Percentiles rank a stretch among this genome's conserved stretches.
These are phyloP conservation scores for Hiodon alosoides DNA, from an alignment of 2,113 vertebrate species.

Conservation along the genomic window DNA sequence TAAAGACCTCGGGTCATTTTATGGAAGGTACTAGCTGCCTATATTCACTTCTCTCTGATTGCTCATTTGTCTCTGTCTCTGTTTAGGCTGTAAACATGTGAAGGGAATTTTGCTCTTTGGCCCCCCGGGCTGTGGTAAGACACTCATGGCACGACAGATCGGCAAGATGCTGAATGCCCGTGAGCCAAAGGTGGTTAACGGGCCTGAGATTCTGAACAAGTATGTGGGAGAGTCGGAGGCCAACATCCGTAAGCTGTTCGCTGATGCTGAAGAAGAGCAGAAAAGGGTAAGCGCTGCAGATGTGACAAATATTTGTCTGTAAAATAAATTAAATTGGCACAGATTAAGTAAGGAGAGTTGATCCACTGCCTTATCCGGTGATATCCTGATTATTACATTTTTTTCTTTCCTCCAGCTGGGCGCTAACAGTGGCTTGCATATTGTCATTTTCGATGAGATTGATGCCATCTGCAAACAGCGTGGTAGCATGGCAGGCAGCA, in stretches of 20 bases:
- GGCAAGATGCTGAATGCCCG: slow-evolving; percentile 96
- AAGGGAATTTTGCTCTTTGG: slow-evolving; percentile 94
- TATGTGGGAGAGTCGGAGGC: slow-evolving; percentile 95
- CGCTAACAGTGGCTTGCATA: slow-evolving; percentile 92
- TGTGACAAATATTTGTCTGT: background rate
- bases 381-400: background rate
- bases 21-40: too few relatives aligned
- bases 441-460: slow-evolving; percentile 97
- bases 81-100: slow-evolving; percentile 90
- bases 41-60: too few relatives aligned
- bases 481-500: slow-evolving; percentile 94
- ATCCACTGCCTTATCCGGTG: background rate
- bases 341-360: background rate
- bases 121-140: slow-evolving; percentile 93
- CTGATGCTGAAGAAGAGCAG: slow-evolving; percentile 93
- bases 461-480: slow-evolving; percentile 98
- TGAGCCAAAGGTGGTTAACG: slow-evolving; percentile 94
- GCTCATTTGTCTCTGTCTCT: slow-evolving; percentile 17
- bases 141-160: slow-evolving; percentile 94
- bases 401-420: slow-evolving; percentile 67
- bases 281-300: slow-evolving; percentile 70
- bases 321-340: background rate
- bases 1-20: too few relatives aligned
- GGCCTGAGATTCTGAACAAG: slow-evolving; percentile 95
- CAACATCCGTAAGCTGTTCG: slow-evolving; percentile 94